Evolutionary conservation across 1,140 invertebrate species (phyloP), one percentile per base, ranked within the genome.

Genomic region (Drosophila tani): DNA sequence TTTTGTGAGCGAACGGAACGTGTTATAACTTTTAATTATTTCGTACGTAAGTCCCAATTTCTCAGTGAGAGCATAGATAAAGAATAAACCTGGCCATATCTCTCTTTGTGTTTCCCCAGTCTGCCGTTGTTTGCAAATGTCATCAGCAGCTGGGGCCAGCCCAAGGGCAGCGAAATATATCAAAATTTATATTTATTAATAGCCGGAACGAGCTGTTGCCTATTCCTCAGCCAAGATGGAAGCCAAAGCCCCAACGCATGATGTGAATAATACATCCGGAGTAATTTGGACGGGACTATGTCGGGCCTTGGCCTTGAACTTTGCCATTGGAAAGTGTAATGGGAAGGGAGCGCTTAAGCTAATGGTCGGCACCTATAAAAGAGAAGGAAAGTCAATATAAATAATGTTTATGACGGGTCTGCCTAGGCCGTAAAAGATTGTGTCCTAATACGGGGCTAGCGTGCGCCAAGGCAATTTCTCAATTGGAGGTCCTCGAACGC

Each of bases 111-210:
- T 57, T 50, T 17, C 15, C 57, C 56, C 51, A 29, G 62, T 27
- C 56, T 66, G 32, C 51, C 47, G 32, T 63, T 51, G 51, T 70
- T 79, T 38, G 58, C 75, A 65, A 86, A 79, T 82, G 66, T 68
- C 79, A 82, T 53, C 66, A 60, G 32, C 57, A 74, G 63, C 67
- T 53, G 63, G 50, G 49, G 63, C 47, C 12, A 40, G 27, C 14
- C 45, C 69, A 59, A 71, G 53, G 53, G 60, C 47, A 66, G 38
- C 12, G 45, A 59, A 64, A 87, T 67, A 81, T 87, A 82, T 81
- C 65, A 88, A 58, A 84, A 70, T 68, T 56, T 78, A 62, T 84
- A 66, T 58, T 75, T 87, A 87, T 84, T 81, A 81, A 84, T 90
- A 87, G 81, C 62, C 57, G 43, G 12, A 41, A 59, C 64, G 55